Base-by-base conservation (phyloP, 2,113 vertebrate species). In the Pituophis catenifer region DNA sequence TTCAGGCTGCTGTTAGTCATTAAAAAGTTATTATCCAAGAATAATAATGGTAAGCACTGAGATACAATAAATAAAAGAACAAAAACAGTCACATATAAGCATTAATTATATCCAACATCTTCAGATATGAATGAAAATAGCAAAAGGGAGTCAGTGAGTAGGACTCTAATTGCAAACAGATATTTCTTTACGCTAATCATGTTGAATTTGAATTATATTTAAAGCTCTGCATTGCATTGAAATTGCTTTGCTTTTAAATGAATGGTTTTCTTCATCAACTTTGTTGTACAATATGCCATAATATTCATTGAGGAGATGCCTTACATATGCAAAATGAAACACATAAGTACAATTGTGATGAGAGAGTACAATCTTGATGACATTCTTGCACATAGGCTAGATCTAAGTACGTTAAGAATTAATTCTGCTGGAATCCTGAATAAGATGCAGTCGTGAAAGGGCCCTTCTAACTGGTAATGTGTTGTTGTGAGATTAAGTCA, bases 71-170 rank as follows among this genome's bases (percentile, higher is more conserved):
- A 87, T 44, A 24, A 75, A 23, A 19, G 75, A 12, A 93, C 48
- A 26, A 15, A 92, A 92, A 91, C 91, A 90, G 11, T 3, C 10
- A 7, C 17, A 24, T 50, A 94, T 29, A 93, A 91, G 88, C 21
- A 1, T 92, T 93, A 13, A 86, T 85, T 90, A 90, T 6, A 12
- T 92, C 10, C 92, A 17, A 2, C 87, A 15, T 93, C 90, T 92
- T 21, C 91, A 93, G 91, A 54, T 94, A 75, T 54, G 93, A 50
- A 93, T 70, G 50, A 92, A 58, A 93, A 19, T 29, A 91, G 19
- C 88, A n/a, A n/a, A 59, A 2, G 70, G 89, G 93, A 92, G 94
- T 48, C 11, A 86, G 17, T 33, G n/a, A 94, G 94, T 50, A 95
- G 90, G 29, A 81, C 91, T 92, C 92, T 92, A 48, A 86, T 29